phyloP scores from a whole-genome alignment of 2,888 invertebrate genomes.

The Seira musarum region DNA sequence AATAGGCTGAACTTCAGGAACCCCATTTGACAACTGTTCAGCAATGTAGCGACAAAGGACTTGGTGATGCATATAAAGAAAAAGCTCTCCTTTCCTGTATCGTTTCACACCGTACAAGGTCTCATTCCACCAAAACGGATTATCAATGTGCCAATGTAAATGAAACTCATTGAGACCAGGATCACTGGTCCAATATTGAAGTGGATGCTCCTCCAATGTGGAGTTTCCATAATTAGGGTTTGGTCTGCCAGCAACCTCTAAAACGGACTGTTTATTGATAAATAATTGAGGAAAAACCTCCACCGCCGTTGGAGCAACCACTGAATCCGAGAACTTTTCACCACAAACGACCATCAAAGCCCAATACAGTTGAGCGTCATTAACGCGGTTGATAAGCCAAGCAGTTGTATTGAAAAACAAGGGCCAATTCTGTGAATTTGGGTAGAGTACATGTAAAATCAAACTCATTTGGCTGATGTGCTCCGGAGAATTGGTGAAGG shows the following conservation, averaged over 20 bases:
- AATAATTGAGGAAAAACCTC: slow-evolving; percentile 35
- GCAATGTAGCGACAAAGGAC: slow-evolving; percentile 79
- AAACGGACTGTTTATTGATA: slow-evolving; percentile 15
- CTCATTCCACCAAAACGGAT: slow-evolving; percentile 79
- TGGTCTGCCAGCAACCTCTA: background rate
- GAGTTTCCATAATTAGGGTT: slow-evolving; percentile 71
- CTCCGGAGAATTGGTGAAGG: slow-evolving; percentile 33
- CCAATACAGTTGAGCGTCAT: slow-evolving; percentile 26
- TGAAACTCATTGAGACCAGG: slow-evolving; percentile 79
- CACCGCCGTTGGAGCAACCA: slow-evolving; percentile 10
- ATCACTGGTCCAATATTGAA: slow-evolving; percentile 83
- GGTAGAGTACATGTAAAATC: slow-evolving; percentile 35
- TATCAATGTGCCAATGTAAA: slow-evolving; percentile 78
- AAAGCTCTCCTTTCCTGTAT: slow-evolving; percentile 78
- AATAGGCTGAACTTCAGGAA: slow-evolving; percentile 78
- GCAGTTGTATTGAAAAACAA: slow-evolving; percentile 37
- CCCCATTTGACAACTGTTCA: slow-evolving; percentile 81
- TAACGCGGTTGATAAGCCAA: slow-evolving; percentile 31
- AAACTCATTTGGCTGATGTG: slow-evolving; percentile 9
- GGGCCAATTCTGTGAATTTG: slow-evolving; percentile 29
- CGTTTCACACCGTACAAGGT: slow-evolving; percentile 74
- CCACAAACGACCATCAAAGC: slow-evolving; percentile 1
- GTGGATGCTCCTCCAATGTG: slow-evolving; percentile 74
- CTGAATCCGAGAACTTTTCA: slow-evolving; percentile 26
- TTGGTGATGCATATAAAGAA: slow-evolving; percentile 80